These are phyloP conservation scores for Anas capensis DNA, from an alignment of 2,797 vertebrate genomes.

Conservation along the genomic window DNA sequence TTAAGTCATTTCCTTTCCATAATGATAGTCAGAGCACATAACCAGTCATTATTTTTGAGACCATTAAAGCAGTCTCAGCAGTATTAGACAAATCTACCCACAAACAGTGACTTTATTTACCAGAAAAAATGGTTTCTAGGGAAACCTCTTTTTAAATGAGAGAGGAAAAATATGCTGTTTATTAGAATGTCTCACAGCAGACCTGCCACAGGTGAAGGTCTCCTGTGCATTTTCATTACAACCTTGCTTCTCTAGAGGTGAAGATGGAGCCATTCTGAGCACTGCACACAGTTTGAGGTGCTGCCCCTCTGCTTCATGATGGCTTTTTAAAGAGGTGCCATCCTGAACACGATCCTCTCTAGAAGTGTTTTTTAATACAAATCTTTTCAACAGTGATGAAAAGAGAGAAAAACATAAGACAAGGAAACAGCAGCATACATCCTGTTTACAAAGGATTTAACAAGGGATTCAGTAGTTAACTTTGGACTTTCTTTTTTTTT, in stretches of 20 bases:
- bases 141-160: constrained; percentile 56
- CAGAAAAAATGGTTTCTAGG: constrained; percentile 57
- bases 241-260: not conserved
- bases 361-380: not conserved
- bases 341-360: not conserved
- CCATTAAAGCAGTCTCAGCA: constrained; percentile 36
- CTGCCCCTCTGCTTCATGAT: not conserved
- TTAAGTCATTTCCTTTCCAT: not conserved
- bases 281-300: not conserved
- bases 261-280: not conserved
- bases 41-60: not conserved
- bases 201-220: not conserved
- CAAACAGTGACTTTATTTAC: constrained; percentile 33
- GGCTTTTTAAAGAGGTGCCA: not conserved
- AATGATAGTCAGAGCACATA: constrained; percentile 1
- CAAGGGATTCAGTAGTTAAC: not conserved
- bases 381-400: not conserved
- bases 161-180: constrained; percentile 6
- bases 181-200: constrained; percentile 9
- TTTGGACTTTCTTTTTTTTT: not conserved
- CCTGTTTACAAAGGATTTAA: not conserved
- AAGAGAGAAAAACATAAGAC: not conserved
- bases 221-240: not conserved
- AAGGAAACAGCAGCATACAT: not conserved
- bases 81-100: constrained; percentile 8